Conservation (phyloP, 2,113 vertebrate species). For the Clarias magur region DNA sequence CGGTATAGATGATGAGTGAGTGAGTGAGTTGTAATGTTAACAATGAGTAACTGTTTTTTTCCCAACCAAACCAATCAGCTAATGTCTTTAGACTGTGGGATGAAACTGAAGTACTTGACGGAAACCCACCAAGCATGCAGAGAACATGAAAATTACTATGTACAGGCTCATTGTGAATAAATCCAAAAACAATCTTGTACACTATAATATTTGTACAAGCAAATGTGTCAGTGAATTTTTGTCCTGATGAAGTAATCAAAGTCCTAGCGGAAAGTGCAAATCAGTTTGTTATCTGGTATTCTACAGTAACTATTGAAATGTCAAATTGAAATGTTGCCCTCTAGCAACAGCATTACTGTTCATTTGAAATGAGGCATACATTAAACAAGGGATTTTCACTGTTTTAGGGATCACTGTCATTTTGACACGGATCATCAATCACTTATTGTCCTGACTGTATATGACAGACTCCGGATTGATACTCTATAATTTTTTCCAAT, state of each 20-base stretch:
- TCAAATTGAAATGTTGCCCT: constrained; percentile 41
- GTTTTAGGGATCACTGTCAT: constrained; percentile 59
- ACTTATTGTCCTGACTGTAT: constrained; percentile 61
- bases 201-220: constrained; percentile 1
- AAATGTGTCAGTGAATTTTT: not conserved
- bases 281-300: constrained; percentile 52
- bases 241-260: constrained; percentile 18
- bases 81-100: too few relatives aligned
- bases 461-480: constrained; percentile 66
- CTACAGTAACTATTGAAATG: constrained; percentile 47
- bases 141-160: too few relatives aligned
- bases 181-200: not conserved
- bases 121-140: too few relatives aligned
- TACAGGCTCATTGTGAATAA: too few relatives aligned
- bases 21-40: too few relatives aligned
- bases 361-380: constrained; percentile 56
- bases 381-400: constrained; percentile 51
- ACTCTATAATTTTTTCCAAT: constrained; percentile 68
- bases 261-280: constrained; percentile 38
- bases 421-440: constrained; percentile 52
- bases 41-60: too few relatives aligned
- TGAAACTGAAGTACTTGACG: too few relatives aligned
- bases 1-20: too few relatives aligned
- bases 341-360: constrained; percentile 58
- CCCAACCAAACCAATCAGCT: too few relatives aligned